phyloP scores from a whole-genome alignment of 2,797 vertebrate genomes.

The Dallia pectoralis region DNA sequence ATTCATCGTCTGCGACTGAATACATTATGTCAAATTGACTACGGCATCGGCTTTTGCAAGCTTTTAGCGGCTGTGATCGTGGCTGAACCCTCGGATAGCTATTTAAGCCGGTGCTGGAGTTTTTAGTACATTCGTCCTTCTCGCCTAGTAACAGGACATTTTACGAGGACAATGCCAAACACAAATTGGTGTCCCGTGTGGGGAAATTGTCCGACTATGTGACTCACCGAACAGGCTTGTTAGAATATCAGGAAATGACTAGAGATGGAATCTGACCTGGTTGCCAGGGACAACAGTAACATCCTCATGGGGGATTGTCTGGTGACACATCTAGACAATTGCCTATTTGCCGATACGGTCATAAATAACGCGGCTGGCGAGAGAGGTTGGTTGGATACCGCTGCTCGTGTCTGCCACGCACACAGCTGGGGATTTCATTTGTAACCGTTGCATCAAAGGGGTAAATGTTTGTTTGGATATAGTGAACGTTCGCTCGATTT shows the following conservation, averaged over 20 bases:
- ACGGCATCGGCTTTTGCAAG: background rate
- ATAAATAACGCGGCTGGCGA: slow-evolving; percentile 8
- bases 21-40: background rate
- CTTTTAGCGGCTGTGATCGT: no score
- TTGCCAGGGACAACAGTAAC: slow-evolving; percentile 52
- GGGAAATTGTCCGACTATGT: background rate
- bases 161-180: background rate
- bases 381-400: background rate
- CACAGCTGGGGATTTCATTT: background rate
- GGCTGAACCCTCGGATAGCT: background rate
- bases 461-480: background rate
- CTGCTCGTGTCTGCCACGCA: background rate
- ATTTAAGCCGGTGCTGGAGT: background rate
- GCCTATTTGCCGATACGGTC: background rate
- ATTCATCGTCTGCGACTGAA: background rate
- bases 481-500: background rate
- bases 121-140: background rate
- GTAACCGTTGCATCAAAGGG: background rate
- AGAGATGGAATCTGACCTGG: slow-evolving; percentile 22
- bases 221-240: background rate
- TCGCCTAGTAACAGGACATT: background rate
- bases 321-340: background rate
- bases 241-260: background rate
- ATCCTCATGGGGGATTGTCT: slow-evolving; percentile 10
- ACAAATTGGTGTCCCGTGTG: background rate